Evolutionary conservation across 2,888 invertebrate species (phyloP).

Genomic region (Colostygia pectinataria): DNA sequence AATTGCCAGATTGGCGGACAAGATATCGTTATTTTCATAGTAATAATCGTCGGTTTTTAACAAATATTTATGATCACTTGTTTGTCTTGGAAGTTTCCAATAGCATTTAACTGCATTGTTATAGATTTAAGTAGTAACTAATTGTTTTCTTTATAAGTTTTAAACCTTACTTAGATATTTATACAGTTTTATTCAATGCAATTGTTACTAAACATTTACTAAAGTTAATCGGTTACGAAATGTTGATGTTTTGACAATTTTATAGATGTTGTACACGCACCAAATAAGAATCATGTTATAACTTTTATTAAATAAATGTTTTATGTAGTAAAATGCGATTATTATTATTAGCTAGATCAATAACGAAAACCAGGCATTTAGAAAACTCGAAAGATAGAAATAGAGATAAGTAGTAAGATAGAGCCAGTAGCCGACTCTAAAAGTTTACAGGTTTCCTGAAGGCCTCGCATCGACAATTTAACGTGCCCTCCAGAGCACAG

Average conservation of each 20-base stretch:
- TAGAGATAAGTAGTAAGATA: too few relatives aligned
- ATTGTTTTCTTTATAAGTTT: slow-evolving; percentile 1
- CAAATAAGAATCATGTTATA: slow-evolving; percentile 48
- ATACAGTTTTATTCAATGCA: slow-evolving; percentile 7
- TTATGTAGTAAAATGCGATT: slow-evolving; percentile 25
- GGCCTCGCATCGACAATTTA: too few relatives aligned
- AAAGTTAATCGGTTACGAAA: slow-evolving; percentile 15
- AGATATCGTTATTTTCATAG: too few relatives aligned
- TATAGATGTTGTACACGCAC: slow-evolving; percentile 54
- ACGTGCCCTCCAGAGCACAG: too few relatives aligned
- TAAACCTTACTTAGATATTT: background rate
- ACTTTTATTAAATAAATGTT: slow-evolving; percentile 39
- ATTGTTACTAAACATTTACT: slow-evolving; percentile 28
- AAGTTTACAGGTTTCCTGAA: too few relatives aligned
- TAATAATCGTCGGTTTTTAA: too few relatives aligned
- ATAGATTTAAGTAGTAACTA: slow-evolving; percentile 15
- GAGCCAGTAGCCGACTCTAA: too few relatives aligned
- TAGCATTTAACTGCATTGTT: slow-evolving; percentile 3
- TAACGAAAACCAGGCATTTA: too few relatives aligned
- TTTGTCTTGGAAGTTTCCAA: background rate
- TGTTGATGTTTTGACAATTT: slow-evolving; percentile 49
- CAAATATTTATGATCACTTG: too few relatives aligned
- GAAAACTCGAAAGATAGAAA: too few relatives aligned
- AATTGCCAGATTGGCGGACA: too few relatives aligned
- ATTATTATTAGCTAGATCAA: slow-evolving; percentile 8